Evolutionary conservation across 2,113 vertebrate genomes (phyloP).

Genomic region (Prunella himalayana): DNA sequence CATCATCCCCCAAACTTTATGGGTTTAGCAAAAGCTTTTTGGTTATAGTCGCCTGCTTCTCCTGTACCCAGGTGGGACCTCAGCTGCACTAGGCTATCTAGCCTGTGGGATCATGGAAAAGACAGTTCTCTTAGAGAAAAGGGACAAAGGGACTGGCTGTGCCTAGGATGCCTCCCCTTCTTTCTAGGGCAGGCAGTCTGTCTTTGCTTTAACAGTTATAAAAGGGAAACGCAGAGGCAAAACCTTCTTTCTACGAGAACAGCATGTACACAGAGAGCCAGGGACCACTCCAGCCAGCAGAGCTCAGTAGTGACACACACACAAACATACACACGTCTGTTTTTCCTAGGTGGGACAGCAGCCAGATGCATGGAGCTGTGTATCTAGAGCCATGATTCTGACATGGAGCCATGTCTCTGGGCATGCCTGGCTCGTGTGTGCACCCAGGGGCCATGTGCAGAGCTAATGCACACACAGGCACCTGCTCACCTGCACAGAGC

Average conservation of each 20-base stretch:
- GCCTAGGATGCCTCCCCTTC: not conserved
- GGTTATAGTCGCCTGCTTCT: too few relatives aligned
- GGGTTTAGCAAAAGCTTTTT: too few relatives aligned
- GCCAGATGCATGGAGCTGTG: not conserved
- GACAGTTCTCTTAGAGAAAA: not conserved
- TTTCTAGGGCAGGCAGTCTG: not conserved
- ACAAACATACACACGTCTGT: not conserved
- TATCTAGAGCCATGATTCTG: not conserved
- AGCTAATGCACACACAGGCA: not conserved
- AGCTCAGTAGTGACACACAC: not conserved
- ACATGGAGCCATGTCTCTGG: not conserved
- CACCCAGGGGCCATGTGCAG: not conserved
- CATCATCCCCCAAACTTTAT: too few relatives aligned
- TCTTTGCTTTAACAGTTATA: not conserved
- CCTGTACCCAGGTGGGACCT: too few relatives aligned
- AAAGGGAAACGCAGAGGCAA: not conserved
- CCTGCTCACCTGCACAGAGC: not conserved
- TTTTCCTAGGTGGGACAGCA: not conserved
- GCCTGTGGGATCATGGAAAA: not conserved
- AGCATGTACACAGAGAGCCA: not conserved
- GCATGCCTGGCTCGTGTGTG: too few relatives aligned
- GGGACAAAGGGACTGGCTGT: not conserved
- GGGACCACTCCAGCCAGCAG: not conserved
- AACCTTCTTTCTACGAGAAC: not conserved
- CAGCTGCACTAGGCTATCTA: too few relatives aligned